A percentile compares a stretch with the other conserved stretches of the same genome.
Conservation (phyloP, 2,888 invertebrate species). For the Protonemura montana region DNA sequence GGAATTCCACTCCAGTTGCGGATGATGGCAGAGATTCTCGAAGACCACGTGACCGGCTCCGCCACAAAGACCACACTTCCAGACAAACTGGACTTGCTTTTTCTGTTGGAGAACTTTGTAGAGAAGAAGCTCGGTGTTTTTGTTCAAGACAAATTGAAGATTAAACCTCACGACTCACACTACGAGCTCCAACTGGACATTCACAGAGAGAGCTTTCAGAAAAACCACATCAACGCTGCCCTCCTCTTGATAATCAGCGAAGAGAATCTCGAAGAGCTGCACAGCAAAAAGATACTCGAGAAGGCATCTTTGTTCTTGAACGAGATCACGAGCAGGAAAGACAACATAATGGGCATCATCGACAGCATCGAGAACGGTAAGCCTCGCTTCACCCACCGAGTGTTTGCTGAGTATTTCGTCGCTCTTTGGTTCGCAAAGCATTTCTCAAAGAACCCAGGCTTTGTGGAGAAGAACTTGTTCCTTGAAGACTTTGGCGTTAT, state of each 20-base stretch:
- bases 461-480: constrained; percentile 32
- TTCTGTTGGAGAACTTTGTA: not conserved
- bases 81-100: not conserved
- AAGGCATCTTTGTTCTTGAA: constrained; percentile 23
- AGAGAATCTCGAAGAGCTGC: not conserved
- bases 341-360: constrained; percentile 42
- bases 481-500: constrained; percentile 36
- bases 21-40: not conserved
- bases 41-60: not conserved
- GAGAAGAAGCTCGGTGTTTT: constrained; percentile 14
- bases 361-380: constrained; percentile 23
- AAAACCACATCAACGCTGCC: not conserved
- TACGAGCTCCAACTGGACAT: not conserved
- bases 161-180: not conserved
- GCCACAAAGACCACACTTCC: not conserved
- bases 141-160: not conserved
- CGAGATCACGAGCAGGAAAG: not conserved
- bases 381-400: constrained; percentile 43
- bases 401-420: constrained; percentile 47
- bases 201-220: not conserved
- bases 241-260: not conserved
- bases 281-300: not conserved
- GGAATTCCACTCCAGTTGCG: not conserved
- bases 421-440: constrained; percentile 44
- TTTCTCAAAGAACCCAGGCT: constrained; percentile 8